These are phyloP conservation scores for Apis laboriosa DNA, from an alignment of 1,140 invertebrate species.

Conservation along the genomic window DNA sequence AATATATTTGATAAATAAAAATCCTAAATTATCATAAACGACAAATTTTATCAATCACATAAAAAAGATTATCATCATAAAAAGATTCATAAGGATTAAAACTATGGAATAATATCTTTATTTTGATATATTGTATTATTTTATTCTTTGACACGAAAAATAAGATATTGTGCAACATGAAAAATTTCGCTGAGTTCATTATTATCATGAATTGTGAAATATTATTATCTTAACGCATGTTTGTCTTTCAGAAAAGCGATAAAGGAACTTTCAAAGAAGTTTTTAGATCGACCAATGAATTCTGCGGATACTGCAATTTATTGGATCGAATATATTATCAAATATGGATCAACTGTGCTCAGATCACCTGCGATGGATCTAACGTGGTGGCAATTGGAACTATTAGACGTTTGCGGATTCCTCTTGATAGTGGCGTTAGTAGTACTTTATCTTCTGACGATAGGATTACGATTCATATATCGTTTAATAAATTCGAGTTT, in stretches of 20 bases:
- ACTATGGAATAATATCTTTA: too few relatives aligned
- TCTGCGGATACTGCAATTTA: constrained; percentile 82
- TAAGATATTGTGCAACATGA: too few relatives aligned
- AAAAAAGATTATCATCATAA: too few relatives aligned
- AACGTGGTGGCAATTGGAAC: constrained; percentile 78
- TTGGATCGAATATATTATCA: constrained; percentile 83
- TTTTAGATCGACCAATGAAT: constrained; percentile 76
- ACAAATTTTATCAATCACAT: too few relatives aligned
- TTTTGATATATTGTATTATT: too few relatives aligned
- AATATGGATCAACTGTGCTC: constrained; percentile 79
- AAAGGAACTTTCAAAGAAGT: constrained; percentile 58
- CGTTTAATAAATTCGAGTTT: neutral
- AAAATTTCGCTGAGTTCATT: neutral
- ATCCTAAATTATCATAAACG: too few relatives aligned
- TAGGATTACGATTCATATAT: neutral
- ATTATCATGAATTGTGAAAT: too few relatives aligned
- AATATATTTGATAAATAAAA: too few relatives aligned
- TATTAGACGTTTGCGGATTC: constrained; percentile 75
- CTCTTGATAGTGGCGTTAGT: neutral
- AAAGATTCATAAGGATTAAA: too few relatives aligned
- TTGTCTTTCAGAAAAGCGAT: constrained; percentile 54
- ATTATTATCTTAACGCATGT: neutral
- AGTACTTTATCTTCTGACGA: neutral
- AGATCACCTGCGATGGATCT: constrained; percentile 76
- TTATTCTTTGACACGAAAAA: too few relatives aligned